Evolutionary conservation across 2,113 vertebrate genomes (phyloP).

Genomic region (Coptodon rendalli): DNA sequence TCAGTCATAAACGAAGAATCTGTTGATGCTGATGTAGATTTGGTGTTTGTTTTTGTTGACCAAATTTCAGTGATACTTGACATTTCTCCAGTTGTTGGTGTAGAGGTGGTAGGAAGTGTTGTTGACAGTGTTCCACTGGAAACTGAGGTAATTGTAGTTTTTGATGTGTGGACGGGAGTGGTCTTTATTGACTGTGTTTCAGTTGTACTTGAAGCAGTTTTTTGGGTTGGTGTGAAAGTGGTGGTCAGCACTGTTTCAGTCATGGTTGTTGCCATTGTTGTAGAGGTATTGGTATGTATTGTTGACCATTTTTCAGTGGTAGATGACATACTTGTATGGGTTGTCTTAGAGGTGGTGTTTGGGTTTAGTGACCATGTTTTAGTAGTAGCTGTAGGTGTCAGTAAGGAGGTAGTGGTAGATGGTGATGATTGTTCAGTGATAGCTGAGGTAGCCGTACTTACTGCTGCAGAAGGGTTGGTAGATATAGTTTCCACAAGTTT

Average conservation of each 20-base stretch:
- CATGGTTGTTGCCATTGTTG: background rate
- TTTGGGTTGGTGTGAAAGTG: background rate
- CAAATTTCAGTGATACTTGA: background rate
- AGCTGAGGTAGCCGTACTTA: background rate
- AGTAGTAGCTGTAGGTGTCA: background rate
- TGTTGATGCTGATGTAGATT: background rate
- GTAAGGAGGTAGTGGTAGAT: accelerated
- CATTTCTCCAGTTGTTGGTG: background rate
- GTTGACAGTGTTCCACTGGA: background rate
- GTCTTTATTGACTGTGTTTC: background rate
- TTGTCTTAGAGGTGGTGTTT: background rate
- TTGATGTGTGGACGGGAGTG: background rate
- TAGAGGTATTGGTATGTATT: accelerated
- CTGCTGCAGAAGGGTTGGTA: background rate
- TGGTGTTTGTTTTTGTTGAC: background rate
- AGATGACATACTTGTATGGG: background rate
- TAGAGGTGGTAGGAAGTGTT: background rate
- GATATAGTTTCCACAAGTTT: too few species aligned
- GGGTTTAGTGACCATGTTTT: accelerated
- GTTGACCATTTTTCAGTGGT: background rate
- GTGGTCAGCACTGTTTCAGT: background rate
- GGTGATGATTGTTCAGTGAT: background rate
- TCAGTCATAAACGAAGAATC: background rate
- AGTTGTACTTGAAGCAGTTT: background rate
- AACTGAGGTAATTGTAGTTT: accelerated